Base-by-base conservation (phyloP, 1,140 invertebrate genomes). In the Olivierus martensii region DNA sequence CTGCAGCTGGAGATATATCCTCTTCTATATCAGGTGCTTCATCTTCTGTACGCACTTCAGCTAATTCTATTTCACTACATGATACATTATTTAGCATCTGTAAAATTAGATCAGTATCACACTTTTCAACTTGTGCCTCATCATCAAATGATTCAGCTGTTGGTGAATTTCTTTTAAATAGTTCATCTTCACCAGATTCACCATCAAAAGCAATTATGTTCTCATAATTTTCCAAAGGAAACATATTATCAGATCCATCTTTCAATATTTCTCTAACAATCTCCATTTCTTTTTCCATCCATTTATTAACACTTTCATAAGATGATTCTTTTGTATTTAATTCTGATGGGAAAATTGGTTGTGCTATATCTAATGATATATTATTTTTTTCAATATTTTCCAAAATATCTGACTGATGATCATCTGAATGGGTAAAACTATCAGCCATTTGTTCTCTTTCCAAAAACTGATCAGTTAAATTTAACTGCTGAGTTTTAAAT, bases 21-120 rank as follows among this genome's bases (percentile, higher is more conserved):
- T 65, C 62, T 53, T 65, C 64, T 28, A 65, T 61, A 49, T 65
- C 64, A 0, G 64, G 64, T 10, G 64, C 64, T 51, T 65, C 64
- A 45, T 65, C 64, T 60, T 65, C 64, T 4, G 64, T 65, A 17
- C 61, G 51, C 0, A 62, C 62, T 46, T 65, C 64, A 12, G 60
- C 39, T 5, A 65, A 44, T 28, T 65, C 64, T n/a, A 61, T 56
- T n/a, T 65, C 64, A 17, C 60, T 59, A n/a, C 60, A 55, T 2
- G 59, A 59, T n/a, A 51, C 46, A 15, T 50, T 53, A 14, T 58
- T 52, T 11, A 55, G 14, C 14, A 49, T 9, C 35, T 58, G 55
- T 52, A 52, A 41, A 49, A 51, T 49, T 1, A 49, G 43, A 28
- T 54, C 52, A 1, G 49, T 47, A 4, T 49, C 48, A 34, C 52